A percentile compares a stretch with the other conserved stretches of the same genome.
phyloP scores from a whole-genome alignment of 1,140 invertebrate genomes.

The Eriosoma lanigerum region DNA sequence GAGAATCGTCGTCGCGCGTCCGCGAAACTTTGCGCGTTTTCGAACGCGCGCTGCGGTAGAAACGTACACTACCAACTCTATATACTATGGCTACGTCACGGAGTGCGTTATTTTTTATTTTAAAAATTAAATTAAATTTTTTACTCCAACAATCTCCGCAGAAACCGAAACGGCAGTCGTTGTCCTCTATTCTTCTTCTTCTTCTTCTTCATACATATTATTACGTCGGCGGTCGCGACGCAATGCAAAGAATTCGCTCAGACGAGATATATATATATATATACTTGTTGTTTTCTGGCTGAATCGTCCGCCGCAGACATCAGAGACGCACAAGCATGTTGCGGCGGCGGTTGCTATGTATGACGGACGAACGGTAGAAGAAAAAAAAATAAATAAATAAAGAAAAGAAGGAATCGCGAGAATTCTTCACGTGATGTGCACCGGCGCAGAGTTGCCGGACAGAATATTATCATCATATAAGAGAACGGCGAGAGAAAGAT shows the following conservation, averaged over 20 bases:
- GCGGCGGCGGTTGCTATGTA: neutral
- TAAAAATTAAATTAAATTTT: too few relatives aligned
- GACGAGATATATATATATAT: neutral
- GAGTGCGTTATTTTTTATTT: too few relatives aligned
- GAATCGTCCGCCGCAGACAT: conserved; percentile 11
- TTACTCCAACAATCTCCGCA: too few relatives aligned
- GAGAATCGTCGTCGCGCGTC: too few relatives aligned
- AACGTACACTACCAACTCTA: too few relatives aligned
- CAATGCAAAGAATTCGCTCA: conserved; percentile 24
- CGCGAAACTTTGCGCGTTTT: too few relatives aligned
- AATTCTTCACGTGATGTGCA: conserved; percentile 8
- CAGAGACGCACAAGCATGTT: neutral
- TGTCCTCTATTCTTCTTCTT: too few relatives aligned
- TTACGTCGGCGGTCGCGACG: conserved; percentile 1
- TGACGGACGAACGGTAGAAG: conserved; percentile 19
- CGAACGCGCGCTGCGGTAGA: too few relatives aligned
- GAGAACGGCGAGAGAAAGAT: neutral
- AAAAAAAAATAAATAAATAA: too few relatives aligned
- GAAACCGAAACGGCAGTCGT: neutral
- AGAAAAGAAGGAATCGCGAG: conserved; percentile 13
- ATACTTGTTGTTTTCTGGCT: conserved; percentile 1
- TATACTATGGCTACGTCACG: too few relatives aligned
- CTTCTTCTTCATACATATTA: too few relatives aligned
- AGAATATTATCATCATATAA: too few relatives aligned
- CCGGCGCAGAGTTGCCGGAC: neutral